Evolutionary conservation across 1,140 invertebrate genomes (phyloP), one percentile per base, ranked within the genome.

Genomic region (Zophobas morio): DNA sequence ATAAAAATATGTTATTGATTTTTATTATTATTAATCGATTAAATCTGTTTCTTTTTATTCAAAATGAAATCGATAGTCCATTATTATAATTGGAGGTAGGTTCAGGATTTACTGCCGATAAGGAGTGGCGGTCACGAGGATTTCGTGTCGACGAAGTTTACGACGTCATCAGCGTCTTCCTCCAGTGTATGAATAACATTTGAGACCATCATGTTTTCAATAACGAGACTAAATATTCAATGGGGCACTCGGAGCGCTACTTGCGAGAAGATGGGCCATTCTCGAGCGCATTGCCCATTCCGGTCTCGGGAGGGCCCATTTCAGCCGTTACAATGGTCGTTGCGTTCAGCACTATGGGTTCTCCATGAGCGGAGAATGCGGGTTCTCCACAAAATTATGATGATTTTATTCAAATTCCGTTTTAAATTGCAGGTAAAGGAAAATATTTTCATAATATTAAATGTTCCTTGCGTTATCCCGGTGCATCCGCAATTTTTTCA

Each of bases 201-300:
- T 78, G 74, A 74, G 75, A 78, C 71, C 79, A 80, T 78, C 76
- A 81, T 81, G 78, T 79, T 81, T 79, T 81, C 80, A 81, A 81
- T 81, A 79, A 81, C 74, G 80, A 78, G 78, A 60, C 80, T 81
- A 79, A 81, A 81, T 79, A 81, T 81, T 81, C 80, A 81, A 81
- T 81, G 78, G 78, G 76, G 76, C 76, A 81, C 78, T 81, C 74
- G 74, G 76, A 78, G 70, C 78, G 76, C 76, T 74, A 76, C 78
- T 81, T 81, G 76, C 76, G 74, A 76, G 80, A 66, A 78, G 78
- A 79, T 81, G 76, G 80, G 46, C 80, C 76, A 79, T 81, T 81
- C 75, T 78, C 75, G 78, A 75, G 78, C 51, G 75, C 80, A 81
- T 81, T 81, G 78, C 80, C 80, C 78, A 81, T 81, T 81, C 80